These are phyloP conservation scores for Heliconius congener DNA, from an alignment of 1,140 invertebrate genomes.

Conservation along the genomic window DNA sequence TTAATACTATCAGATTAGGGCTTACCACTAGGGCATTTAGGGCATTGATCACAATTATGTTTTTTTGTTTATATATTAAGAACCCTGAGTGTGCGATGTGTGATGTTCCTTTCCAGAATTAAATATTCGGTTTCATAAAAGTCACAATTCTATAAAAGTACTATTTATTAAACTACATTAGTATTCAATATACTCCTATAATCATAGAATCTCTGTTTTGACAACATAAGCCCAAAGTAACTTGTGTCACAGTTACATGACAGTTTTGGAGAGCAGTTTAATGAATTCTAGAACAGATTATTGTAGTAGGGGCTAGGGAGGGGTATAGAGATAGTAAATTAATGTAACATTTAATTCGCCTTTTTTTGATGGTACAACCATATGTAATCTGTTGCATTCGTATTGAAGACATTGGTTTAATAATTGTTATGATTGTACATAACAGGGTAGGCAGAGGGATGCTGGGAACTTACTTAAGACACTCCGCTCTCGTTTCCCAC, in stretches of 20 bases:
- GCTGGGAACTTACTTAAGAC: too few species aligned
- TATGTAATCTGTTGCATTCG: background rate
- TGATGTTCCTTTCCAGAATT: too few species aligned
- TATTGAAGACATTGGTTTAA: too few species aligned
- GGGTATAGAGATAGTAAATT: background rate
- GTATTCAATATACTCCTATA: background rate
- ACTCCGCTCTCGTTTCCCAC: too few species aligned
- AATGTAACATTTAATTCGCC: background rate
- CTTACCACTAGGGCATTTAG: background rate
- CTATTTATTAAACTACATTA: background rate
- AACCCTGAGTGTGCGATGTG: too few species aligned
- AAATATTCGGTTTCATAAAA: too few species aligned
- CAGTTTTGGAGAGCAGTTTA: constrained; percentile 20
- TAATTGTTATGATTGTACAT: too few species aligned
- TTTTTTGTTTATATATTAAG: too few species aligned
- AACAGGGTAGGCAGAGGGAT: too few species aligned
- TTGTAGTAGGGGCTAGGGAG: background rate
- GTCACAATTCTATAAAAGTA: background rate
- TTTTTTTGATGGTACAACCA: background rate
- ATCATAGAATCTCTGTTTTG: background rate
- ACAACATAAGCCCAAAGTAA: constrained; percentile 3
- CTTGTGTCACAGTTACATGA: background rate
- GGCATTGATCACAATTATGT: too few species aligned
- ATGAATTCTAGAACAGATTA: constrained; percentile 29
- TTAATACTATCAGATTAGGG: too few species aligned